Conservation (phyloP, 2,888 invertebrate genomes). For the Gymnoscelis rufifasciata region DNA sequence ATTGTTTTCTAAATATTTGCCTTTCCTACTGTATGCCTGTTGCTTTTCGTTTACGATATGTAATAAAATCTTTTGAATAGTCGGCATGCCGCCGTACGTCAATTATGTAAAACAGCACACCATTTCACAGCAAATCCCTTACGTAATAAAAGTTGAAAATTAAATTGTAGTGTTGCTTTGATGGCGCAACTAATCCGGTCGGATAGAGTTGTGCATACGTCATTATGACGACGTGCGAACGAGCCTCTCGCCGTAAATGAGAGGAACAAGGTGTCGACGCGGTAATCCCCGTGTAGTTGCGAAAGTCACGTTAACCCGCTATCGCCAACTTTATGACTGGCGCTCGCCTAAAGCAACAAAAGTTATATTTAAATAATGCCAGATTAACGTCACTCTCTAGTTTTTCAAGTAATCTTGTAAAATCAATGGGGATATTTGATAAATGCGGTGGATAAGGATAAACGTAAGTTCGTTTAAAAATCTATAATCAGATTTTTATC, state of each 20-base stretch:
- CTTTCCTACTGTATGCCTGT: conserved; percentile 11
- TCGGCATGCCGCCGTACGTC: conserved; percentile 3
- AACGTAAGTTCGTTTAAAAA: too few species aligned
- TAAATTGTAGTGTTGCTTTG: conserved; percentile 32
- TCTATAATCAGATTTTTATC: too few species aligned
- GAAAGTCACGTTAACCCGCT: conserved; percentile 55
- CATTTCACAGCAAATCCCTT: conserved; percentile 1
- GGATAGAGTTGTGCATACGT: conserved; percentile 55
- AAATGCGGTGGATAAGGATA: too few species aligned
- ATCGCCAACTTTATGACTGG: conserved; percentile 43
- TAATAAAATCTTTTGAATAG: conserved; percentile 3
- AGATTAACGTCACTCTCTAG: conserved; percentile 45
- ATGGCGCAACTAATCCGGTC: conserved; percentile 56
- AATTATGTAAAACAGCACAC: conserved; percentile 4
- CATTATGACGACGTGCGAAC: conserved; percentile 61
- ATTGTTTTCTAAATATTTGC: conserved; percentile 5
- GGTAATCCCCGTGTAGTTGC: conserved; percentile 56
- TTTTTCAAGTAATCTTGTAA: conserved; percentile 3
- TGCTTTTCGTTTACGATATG: conserved; percentile 1
- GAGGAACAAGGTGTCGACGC: conserved; percentile 56
- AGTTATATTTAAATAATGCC: conserved; percentile 62
- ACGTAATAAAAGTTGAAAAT: conserved; percentile 13
- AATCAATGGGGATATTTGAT: too few species aligned
- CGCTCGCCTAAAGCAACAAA: conserved; percentile 57
- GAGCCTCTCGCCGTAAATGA: conserved; percentile 57